These are phyloP conservation scores for Clinocottus analis DNA, from an alignment of 2,113 vertebrate genomes.

Conservation along the genomic window DNA sequence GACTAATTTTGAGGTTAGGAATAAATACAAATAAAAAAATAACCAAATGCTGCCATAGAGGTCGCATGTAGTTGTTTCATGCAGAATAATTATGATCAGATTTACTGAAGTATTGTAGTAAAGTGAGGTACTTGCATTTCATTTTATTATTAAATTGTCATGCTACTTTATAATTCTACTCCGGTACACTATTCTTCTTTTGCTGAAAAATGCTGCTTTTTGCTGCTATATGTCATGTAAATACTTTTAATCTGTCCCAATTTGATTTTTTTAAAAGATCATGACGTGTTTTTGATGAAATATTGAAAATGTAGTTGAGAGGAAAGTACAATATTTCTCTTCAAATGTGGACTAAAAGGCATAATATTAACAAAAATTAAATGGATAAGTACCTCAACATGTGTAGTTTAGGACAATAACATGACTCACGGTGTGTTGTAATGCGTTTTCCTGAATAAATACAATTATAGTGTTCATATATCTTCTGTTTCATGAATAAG, in stretches of 20 bases:
- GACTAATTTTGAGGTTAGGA: neutral
- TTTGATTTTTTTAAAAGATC: too few relatives aligned
- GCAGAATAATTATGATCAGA: slow-evolving; percentile 4
- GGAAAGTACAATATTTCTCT: neutral
- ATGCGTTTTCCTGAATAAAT: neutral
- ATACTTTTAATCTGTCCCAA: neutral
- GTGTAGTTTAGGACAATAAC: neutral
- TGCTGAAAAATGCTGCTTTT: neutral
- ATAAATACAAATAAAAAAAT: neutral
- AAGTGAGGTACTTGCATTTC: neutral
- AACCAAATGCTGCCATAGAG: neutral
- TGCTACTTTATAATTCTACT: neutral
- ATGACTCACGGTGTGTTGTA: neutral
- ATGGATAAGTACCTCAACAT: neutral
- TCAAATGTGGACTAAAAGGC: neutral
- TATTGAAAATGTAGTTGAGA: neutral
- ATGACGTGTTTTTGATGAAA: neutral
- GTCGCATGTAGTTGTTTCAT: neutral
- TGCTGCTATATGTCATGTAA: neutral
- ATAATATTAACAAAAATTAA: too few relatives aligned
- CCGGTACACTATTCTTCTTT: neutral
- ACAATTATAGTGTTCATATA: neutral
- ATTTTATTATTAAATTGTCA: too few relatives aligned
- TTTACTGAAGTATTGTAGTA: neutral
- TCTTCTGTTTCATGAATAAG: neutral